A percentile compares a stretch with the other conserved stretches of the same genome.
Conservation (phyloP, 2,113 vertebrate species). For the Cyanistes caeruleus region DNA sequence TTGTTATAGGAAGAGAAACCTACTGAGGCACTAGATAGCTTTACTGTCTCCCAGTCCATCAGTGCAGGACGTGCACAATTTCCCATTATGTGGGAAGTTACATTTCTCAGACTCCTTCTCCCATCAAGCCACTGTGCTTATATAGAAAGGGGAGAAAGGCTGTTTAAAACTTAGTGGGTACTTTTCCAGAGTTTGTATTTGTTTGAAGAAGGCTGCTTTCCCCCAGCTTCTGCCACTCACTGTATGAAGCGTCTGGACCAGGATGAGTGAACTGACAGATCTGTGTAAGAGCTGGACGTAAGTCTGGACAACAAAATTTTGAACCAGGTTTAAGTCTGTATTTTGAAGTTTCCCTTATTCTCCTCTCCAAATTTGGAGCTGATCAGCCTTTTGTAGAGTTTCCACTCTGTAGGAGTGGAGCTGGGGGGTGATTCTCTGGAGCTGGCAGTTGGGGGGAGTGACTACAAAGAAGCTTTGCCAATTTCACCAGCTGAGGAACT, state of each 20-base stretch:
- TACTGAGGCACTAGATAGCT: not conserved
- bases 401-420: not conserved
- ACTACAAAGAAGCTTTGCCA: conserved; percentile 6
- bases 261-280: not conserved
- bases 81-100: not conserved
- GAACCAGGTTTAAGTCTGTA: not conserved
- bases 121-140: not conserved
- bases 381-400: not conserved
- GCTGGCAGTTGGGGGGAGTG: not conserved
- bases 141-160: not conserved
- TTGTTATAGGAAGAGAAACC: not conserved
- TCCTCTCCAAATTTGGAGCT: not conserved
- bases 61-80: not conserved
- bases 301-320: not conserved
- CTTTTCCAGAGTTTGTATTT: not conserved
- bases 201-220: not conserved
- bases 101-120: not conserved
- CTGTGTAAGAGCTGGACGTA: not conserved
- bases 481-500: conserved; percentile 46
- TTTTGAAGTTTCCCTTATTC: not conserved
- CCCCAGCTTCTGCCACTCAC: not conserved
- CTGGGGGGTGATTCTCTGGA: not conserved
- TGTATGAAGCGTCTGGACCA: not conserved
- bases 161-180: not conserved
- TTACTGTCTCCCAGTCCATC: not conserved